Conservation (phyloP, 2,797 vertebrate genomes). For the Platalea minor region DNA sequence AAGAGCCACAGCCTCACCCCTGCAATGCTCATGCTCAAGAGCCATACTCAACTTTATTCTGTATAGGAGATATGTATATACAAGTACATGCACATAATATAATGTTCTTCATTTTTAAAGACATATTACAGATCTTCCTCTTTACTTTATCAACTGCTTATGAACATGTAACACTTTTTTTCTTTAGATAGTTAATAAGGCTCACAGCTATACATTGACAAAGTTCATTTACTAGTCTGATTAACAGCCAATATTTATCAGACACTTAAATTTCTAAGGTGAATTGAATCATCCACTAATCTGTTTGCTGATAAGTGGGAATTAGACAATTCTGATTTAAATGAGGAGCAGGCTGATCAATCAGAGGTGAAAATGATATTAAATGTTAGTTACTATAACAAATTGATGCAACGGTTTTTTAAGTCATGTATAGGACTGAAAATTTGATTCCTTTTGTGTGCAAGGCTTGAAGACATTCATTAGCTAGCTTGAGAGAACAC, state of each 20-base stretch:
- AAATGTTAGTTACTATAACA: slow-evolving; percentile 15
- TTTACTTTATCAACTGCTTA: neutral
- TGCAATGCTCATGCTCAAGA: neutral
- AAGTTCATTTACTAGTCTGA: neutral
- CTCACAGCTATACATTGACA: neutral
- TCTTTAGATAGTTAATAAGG: neutral
- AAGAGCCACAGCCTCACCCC: fast-evolving
- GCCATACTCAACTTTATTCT: neutral
- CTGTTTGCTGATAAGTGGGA: neutral
- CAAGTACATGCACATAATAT: neutral
- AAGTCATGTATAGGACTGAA: neutral
- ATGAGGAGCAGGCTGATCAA: neutral
- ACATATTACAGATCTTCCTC: neutral
- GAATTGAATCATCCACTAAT: neutral
- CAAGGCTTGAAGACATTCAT: neutral
- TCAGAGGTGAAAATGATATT: neutral
- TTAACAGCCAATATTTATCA: neutral
- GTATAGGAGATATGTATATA: fast-evolving
- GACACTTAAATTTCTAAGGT: neutral
- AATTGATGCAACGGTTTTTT: neutral
- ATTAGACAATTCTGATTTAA: slow-evolving; percentile 4
- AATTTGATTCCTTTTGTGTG: neutral
- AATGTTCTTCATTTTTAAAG: neutral
- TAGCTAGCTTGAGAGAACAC: neutral
- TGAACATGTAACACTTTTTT: neutral